Evolutionary conservation across 1,140 invertebrate genomes (phyloP), one percentile per base, ranked within the genome.

Genomic region (Drosophila bocki): DNA sequence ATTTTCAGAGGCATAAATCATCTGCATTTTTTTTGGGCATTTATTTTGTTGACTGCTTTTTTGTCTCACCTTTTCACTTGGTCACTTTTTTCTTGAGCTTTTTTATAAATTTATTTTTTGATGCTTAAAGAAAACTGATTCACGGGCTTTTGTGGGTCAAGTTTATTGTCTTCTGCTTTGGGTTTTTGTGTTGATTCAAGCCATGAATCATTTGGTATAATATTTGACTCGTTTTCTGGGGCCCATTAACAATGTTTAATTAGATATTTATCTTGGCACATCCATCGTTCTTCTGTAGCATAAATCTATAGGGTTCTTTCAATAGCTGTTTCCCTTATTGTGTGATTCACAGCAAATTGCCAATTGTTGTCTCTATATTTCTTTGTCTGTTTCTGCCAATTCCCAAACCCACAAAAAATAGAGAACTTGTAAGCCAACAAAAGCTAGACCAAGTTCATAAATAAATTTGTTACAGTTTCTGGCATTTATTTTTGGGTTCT

Each of bases 391-490:
- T 37, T 62, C 26, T 48, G 57, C 42, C 59, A 78, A 74, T 60
- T 60, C 13, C 13, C 53, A 71, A 68, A 69, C 32, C 6, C 8
- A n/a, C 8, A 17, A 22, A 2, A 37, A 50, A 53, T n/a, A 53
- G 0, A 35, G 33, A 22, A 8, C 19, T 41, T 41, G 47, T 69
- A 33, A 22, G 44, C 53, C 8, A 60, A 72, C 53, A 72, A 60
- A 71, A 69, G 42, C 13, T 12, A n/a, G 32, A 33, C 50, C 45
- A 67, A 62, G 70, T 63, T 80, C 82, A 78, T 78, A 85, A 85
- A 86, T 86, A 68, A 56, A 86, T 81, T 85, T 78, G 78, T 75
- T 78, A 84, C 63, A 84, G 58, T 67, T 84, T 78, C 64, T 41
- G 54, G 22, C 15, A 11, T 50, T 53, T 56, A 44, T 61, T 57